phyloP scores from a whole-genome alignment of 2,797 vertebrate genomes.

The Hipposideros larvatus region DNA sequence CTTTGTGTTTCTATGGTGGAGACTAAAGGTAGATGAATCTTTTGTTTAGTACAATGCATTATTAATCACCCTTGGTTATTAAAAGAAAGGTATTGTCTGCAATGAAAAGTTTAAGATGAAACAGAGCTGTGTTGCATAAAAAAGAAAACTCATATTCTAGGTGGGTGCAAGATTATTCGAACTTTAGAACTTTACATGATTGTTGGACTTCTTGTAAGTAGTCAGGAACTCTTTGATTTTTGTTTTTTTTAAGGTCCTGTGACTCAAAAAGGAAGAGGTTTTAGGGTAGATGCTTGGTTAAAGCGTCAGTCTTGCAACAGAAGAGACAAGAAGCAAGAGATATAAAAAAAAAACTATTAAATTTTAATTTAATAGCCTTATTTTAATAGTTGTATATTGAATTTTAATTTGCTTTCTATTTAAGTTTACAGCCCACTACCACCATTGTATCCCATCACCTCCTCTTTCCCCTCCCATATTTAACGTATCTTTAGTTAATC shows the following conservation, averaged over 20 bases:
- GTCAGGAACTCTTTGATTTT: background rate
- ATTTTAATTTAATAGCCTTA: background rate
- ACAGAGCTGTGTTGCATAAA: constrained; percentile 25
- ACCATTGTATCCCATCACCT: too few relatives aligned
- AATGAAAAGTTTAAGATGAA: constrained; percentile 30
- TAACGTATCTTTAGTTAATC: background rate
- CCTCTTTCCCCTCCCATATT: background rate
- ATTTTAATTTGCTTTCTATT: background rate
- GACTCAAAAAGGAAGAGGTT: background rate
- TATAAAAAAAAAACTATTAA: background rate
- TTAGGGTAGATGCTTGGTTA: background rate
- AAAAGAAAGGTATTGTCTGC: constrained; percentile 34
- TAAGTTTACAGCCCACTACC: background rate
- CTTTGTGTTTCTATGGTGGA: background rate
- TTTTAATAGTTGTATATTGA: background rate
- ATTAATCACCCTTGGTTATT: constrained; percentile 41
- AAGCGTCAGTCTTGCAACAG: background rate
- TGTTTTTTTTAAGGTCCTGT: background rate
- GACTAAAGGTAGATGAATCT: constrained; percentile 38
- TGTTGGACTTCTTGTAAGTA: background rate
- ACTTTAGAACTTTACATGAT: background rate
- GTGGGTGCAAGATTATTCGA: background rate
- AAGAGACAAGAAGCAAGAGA: background rate
- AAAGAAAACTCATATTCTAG: background rate
- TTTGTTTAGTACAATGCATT: constrained; percentile 17